Evolutionary conservation across 2,113 vertebrate genomes (phyloP), one percentile per base, ranked within the genome.

Genomic region (Clarias magur): DNA sequence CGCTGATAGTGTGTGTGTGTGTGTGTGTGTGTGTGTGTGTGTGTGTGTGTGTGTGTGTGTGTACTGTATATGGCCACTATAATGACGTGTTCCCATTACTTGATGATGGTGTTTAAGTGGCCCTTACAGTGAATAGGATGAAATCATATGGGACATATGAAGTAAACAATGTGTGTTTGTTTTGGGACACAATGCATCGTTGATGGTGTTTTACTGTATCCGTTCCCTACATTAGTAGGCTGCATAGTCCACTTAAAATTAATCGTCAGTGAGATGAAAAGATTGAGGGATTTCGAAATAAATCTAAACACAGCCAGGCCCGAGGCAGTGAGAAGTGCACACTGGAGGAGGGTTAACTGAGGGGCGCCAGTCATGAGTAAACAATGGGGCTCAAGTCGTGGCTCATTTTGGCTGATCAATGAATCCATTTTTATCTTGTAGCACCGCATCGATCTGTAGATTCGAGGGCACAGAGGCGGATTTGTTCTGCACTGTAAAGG

Each of bases 341-440:
- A 80, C n/a, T 30, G 57, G 16, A 57, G 27, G 15, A 80, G 16
- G 54, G 54, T 80, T 80, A 80, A 57, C 16, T 80, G 78, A 59
- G 78, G 27, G 78, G 78, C n/a, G 25, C 82, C 48, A 56, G 48
- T 54, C 82, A 5, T 21, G 82, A 68, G 82, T 53, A 68, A 83
- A 68, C 81, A n/a, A 54, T 30, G 15, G 30, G 54, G 62, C 80
- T 82, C 7, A 23, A 62, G 38, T 16, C 27, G 9, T 65, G 38
- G 38, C 62, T 42, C 80, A 19, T 80, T 80, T 80, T 30, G n/a
- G 59, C 34, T 30, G 17, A 67, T 83, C 60, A 27, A 68, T 83
- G 63, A 83, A 67, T 63, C 63, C 13, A 68, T 68, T 68, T 83
- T 68, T 68, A 83, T 83, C 63, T 56, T 83, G 63, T 83, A 83